These are phyloP conservation scores for Artibeus lituratus DNA, from an alignment of 2,797 vertebrate genomes.

Conservation along the genomic window DNA sequence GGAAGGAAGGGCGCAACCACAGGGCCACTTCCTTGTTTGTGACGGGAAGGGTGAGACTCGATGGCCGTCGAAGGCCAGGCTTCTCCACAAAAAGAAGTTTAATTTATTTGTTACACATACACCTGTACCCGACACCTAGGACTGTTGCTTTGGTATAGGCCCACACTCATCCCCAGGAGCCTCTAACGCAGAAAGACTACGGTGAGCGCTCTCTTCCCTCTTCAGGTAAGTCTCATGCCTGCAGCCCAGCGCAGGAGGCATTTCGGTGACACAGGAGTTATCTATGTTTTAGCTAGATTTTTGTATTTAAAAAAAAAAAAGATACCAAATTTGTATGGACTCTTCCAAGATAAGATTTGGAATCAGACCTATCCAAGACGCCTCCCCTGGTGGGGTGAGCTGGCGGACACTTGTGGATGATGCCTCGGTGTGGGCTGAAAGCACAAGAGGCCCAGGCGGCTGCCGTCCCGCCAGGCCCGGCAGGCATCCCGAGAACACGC, in stretches of 20 bases:
- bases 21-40: background rate
- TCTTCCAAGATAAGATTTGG: background rate
- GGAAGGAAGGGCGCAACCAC: fast-evolving
- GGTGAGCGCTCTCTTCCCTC: background rate
- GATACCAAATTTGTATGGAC: background rate
- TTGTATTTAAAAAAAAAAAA: background rate
- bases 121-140: background rate
- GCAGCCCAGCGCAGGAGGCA: background rate
- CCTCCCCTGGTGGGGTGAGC: background rate
- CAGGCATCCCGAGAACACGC: background rate
- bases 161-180: background rate
- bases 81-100: background rate
- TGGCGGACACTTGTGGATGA: background rate
- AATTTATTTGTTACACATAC: background rate
- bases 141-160: background rate
- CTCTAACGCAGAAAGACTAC: background rate
- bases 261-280: background rate
- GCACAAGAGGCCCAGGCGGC: background rate
- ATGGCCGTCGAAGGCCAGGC: background rate
- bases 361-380: background rate
- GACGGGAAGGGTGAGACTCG: background rate
- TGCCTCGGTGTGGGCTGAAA: background rate
- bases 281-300: background rate
- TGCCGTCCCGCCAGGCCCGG: fast-evolving
- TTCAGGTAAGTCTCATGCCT: background rate